These are phyloP conservation scores for Anhinga anhinga DNA, from an alignment of 2,113 vertebrate species.

Conservation along the genomic window DNA sequence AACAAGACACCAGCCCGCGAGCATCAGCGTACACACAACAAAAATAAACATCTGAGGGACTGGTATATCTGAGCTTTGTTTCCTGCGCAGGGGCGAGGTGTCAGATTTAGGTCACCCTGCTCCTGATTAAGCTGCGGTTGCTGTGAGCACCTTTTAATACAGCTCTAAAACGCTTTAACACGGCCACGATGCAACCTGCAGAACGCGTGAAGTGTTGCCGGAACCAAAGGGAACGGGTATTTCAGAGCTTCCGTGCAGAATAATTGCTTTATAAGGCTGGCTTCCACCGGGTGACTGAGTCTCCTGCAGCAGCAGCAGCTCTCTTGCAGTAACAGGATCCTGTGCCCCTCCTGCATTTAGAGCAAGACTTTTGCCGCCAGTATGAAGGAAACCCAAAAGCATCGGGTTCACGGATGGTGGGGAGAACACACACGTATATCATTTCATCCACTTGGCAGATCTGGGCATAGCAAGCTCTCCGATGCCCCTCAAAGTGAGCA, in stretches of 20 bases:
- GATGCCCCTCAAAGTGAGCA: rapidly evolving
- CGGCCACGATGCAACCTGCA: background rate
- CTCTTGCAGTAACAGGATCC: background rate
- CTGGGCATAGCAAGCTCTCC: background rate
- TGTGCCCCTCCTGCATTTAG: background rate
- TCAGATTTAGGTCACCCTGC: constrained; percentile 52
- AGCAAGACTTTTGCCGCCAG: background rate
- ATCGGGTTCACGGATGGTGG: background rate
- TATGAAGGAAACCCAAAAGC: background rate
- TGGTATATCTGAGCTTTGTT: background rate
- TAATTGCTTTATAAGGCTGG: background rate
- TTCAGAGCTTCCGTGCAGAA: background rate
- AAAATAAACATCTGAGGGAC: background rate
- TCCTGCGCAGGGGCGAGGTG: background rate
- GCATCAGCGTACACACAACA: background rate
- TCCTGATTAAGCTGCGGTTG: background rate
- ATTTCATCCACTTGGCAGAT: constrained; percentile 9
- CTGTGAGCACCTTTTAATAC: background rate
- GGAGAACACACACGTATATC: background rate
- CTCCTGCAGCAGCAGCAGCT: background rate
- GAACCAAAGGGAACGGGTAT: rapidly evolving
- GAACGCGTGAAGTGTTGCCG: background rate
- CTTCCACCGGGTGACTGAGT: rapidly evolving
- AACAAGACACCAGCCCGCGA: background rate
- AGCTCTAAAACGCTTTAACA: background rate